Evolutionary conservation across 2,888 invertebrate genomes (phyloP), one percentile per base, ranked within the genome.

Genomic region (Embidobia sp.): DNA sequence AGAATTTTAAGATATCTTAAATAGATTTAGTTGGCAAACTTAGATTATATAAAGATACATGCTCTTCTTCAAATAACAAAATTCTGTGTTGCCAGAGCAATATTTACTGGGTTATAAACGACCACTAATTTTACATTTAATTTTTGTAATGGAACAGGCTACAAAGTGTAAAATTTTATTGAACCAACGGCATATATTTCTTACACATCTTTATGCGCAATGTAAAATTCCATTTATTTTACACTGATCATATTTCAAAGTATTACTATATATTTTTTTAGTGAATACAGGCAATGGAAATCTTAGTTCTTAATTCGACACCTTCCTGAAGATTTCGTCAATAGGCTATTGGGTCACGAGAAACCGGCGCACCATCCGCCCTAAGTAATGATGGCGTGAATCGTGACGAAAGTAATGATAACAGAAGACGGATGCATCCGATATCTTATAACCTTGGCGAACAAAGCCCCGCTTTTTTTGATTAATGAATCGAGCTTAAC

Each of bases 401-500:
- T 10, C 16, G 7, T 7, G 22, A 29, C 6, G 3, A 3, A 35
- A 51, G 10, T 33, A 19, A 19, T 6, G 64, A 64, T 48, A 57
- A 29, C 15, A 33, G 61, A 31, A 22, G 51, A 73, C 22, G 22
- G 37, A 42, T 48, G 37, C 61, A 44, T 44, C 19, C 44, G 73
- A 42, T 69, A 66, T 63, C 44, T 69, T 44, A 57, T 48, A 37
- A 29, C 37, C 37, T 19, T 74, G 61, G 42, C 64, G 61, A 67
- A 59, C 75, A 79, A 74, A 70, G 44, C 51, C 64, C 37, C 19
- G 4, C 10, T 29, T 59, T 59, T 44, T 78, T 77, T 77, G 80
- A 82, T 81, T 80, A 82, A 83, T 77, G 83, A 83, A 72, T 70
- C 57, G 37, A 53, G 44, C 69, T 70, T 75, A 79, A 77, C 70